Evolutionary conservation across 1,140 invertebrate species (phyloP).

Genomic region (Hylaeus volcanicus): DNA sequence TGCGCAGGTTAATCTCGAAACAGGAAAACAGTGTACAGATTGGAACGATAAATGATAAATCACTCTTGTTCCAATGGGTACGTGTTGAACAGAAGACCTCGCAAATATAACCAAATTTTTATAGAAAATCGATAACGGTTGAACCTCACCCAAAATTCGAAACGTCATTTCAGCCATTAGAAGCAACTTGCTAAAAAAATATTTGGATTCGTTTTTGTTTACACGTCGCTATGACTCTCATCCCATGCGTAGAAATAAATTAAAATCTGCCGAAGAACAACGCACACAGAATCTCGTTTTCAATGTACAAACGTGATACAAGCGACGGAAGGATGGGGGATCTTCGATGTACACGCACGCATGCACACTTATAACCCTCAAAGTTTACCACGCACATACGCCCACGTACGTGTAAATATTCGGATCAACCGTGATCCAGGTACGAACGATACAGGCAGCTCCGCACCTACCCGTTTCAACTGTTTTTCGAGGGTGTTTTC

Average conservation of each 20-base stretch:
- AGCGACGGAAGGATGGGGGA: not conserved
- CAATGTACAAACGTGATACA: not conserved
- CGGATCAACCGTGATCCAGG: constrained; percentile 13
- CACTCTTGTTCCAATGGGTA: constrained; percentile 8
- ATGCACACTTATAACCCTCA: constrained; percentile 13
- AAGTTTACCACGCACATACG: constrained; percentile 30
- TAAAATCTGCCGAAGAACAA: not conserved
- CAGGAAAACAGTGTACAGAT: not conserved
- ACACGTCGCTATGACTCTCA: too few relatives aligned
- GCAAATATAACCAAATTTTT: too few relatives aligned
- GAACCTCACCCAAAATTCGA: not conserved
- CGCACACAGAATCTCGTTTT: constrained; percentile 3
- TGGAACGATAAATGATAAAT: not conserved
- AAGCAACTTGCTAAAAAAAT: not conserved
- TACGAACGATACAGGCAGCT: constrained; percentile 20
- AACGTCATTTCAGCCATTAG: not conserved
- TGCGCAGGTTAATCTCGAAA: not conserved
- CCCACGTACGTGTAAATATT: constrained; percentile 46
- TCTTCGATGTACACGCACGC: constrained; percentile 23
- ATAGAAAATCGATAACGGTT: not conserved
- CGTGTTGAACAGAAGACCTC: not conserved
- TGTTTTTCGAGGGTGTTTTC: constrained; percentile 9
- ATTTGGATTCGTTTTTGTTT: too few relatives aligned
- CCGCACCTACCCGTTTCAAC: constrained; percentile 7
- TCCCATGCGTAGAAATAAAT: too few relatives aligned